Percentiles rank a stretch among this genome's conserved stretches.
Evolutionary conservation across 1,140 invertebrate species (phyloP).

Genomic region (Cyrtorhinus lividipennis): DNA sequence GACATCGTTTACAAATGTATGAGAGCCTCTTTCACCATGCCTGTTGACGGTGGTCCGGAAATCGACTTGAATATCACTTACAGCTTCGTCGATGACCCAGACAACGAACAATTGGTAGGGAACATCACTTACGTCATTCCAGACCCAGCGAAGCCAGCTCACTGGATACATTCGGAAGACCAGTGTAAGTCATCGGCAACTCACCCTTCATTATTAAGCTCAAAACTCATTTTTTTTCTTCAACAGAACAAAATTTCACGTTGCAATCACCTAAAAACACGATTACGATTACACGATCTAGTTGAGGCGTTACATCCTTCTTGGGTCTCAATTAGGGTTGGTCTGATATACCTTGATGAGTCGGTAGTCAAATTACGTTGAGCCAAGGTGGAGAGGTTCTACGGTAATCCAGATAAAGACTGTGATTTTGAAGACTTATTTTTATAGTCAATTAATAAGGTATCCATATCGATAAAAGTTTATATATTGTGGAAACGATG

Average conservation of each 20-base stretch:
- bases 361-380: neutral
- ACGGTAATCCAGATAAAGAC: too few species aligned
- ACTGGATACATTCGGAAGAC: constrained; percentile 71
- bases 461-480: too few species aligned
- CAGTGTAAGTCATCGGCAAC: constrained; percentile 44
- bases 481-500: too few species aligned
- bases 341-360: too few species aligned
- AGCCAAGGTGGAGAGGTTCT: neutral
- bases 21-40: constrained; percentile 54
- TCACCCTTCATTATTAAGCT: too few species aligned
- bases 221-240: too few species aligned
- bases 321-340: too few species aligned
- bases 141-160: constrained; percentile 49
- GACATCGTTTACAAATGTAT: constrained; percentile 66
- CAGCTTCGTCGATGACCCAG: constrained; percentile 64
- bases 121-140: constrained; percentile 76
- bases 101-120: constrained; percentile 57
- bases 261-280: neutral
- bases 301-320: too few species aligned
- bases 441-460: too few species aligned
- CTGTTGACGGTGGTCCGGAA: constrained; percentile 29
- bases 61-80: constrained; percentile 78
- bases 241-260: neutral
- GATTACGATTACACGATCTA: neutral
- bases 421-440: too few species aligned